Conservation (phyloP, 2,888 invertebrate genomes). For the Nemurella pictetii region DNA sequence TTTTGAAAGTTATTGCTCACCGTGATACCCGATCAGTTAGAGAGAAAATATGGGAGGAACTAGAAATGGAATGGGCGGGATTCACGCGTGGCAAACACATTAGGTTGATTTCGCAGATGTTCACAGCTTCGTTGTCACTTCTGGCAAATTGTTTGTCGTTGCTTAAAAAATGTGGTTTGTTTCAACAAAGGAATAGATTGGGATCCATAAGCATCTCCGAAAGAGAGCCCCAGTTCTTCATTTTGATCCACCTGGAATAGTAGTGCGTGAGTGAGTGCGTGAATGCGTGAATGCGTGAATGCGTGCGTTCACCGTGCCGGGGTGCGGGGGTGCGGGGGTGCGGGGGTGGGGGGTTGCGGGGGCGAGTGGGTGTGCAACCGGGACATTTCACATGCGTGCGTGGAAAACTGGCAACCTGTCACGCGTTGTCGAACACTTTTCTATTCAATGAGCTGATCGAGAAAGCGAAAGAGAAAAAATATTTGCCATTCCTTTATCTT, state of each 20-base stretch:
- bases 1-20: too few relatives aligned
- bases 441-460: slow-evolving; percentile 11
- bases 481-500: slow-evolving; percentile 23
- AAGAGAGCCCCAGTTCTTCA: neutral
- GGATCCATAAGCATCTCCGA: neutral
- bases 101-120: too few relatives aligned
- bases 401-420: slow-evolving; percentile 28
- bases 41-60: too few relatives aligned
- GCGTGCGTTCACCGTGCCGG: too few relatives aligned
- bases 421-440: slow-evolving; percentile 1
- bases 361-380: neutral
- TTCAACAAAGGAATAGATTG: neutral
- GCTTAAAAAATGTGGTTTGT: neutral
- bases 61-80: too few relatives aligned
- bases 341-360: too few relatives aligned
- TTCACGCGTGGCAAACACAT: too few relatives aligned
- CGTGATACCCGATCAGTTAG: too few relatives aligned
- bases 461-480: slow-evolving; percentile 12
- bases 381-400: neutral
- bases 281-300: too few relatives aligned
- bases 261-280: neutral
- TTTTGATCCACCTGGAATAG: neutral
- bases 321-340: too few relatives aligned
- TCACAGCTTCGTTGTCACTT: too few relatives aligned
- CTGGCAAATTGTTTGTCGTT: neutral